Conservation (phyloP, 2,113 vertebrate species). For the Jacana jacana region DNA sequence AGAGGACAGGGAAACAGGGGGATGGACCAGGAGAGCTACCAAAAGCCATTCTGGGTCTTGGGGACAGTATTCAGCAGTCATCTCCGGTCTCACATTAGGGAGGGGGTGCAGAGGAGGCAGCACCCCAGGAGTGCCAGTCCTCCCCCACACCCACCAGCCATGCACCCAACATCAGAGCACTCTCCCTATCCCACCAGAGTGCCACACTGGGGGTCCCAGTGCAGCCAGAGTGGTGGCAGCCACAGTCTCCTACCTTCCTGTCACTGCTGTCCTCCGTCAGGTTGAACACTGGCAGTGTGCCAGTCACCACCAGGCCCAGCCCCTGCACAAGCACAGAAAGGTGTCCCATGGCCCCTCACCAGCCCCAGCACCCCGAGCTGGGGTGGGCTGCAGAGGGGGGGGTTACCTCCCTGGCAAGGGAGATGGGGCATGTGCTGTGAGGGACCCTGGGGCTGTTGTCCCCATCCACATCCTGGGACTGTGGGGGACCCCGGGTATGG, state of each 20-base stretch:
- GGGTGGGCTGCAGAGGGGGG: not conserved
- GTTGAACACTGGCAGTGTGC: conserved; percentile 97
- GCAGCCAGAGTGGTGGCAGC: not conserved
- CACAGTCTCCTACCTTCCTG: conserved; percentile 78
- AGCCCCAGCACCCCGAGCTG: not conserved
- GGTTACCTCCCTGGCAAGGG: not conserved
- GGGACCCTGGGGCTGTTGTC: not conserved
- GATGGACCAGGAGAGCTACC: rapidly evolving
- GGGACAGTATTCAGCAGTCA: not conserved
- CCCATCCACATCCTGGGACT: not conserved
- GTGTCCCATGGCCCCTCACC: not conserved
- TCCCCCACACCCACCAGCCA: rapidly evolving
- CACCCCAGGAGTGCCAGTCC: not conserved
- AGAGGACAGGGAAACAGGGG: rapidly evolving
- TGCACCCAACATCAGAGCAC: not conserved
- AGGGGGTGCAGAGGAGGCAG: not conserved
- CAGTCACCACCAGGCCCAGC: conserved; percentile 93
- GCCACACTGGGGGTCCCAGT: not conserved
- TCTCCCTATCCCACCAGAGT: not conserved
- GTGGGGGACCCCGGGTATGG: not conserved
- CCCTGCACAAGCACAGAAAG: conserved; percentile 75
- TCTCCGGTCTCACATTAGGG: not conserved
- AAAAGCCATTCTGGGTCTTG: not conserved
- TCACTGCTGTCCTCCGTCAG: conserved; percentile 85
- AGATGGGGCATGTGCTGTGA: not conserved